These are phyloP conservation scores for Hippolais icterina DNA, from an alignment of 2,113 vertebrate species.

Conservation along the genomic window DNA sequence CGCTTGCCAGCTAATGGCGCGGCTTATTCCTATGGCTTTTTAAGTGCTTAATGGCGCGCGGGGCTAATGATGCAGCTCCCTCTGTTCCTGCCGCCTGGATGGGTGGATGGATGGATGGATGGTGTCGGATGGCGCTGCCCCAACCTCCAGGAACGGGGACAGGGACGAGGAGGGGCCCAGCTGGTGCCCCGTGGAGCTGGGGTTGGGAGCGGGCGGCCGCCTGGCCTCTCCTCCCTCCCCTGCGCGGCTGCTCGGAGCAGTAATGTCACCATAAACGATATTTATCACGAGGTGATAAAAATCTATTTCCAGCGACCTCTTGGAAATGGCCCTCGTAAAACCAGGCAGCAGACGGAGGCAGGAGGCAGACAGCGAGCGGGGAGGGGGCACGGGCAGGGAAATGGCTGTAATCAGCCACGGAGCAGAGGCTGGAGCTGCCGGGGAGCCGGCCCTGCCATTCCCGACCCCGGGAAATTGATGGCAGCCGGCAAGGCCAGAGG, in stretches of 20 bases:
- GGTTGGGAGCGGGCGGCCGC: background rate
- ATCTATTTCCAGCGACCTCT: slow-evolving; percentile 69
- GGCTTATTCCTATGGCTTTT: slow-evolving; percentile 59
- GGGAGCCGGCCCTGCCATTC: background rate
- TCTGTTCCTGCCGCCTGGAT: background rate
- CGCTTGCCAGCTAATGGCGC: slow-evolving; percentile 38
- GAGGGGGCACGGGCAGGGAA: slow-evolving; percentile 37
- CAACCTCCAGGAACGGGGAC: background rate
- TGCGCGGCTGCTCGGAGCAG: background rate
- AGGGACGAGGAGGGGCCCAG: background rate
- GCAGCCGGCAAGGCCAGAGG: background rate
- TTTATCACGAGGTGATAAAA: slow-evolving; percentile 68
- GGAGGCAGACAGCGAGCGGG: slow-evolving; percentile 33
- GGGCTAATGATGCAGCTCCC: slow-evolving; percentile 42
- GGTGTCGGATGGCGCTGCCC: background rate
- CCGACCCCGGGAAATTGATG: background rate
- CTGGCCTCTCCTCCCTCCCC: slow-evolving; percentile 25
- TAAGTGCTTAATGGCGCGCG: slow-evolving; percentile 58
- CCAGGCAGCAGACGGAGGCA: slow-evolving; percentile 60
- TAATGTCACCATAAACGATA: slow-evolving; percentile 55
- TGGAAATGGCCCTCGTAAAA: slow-evolving; percentile 67
- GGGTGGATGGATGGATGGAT: background rate
- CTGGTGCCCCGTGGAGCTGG: background rate
- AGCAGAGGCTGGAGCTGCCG: background rate
- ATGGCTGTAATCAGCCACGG: background rate